Evolutionary conservation across 2,113 vertebrate species (phyloP), one percentile per base, ranked within the genome.

Genomic region (Ailurus styani): DNA sequence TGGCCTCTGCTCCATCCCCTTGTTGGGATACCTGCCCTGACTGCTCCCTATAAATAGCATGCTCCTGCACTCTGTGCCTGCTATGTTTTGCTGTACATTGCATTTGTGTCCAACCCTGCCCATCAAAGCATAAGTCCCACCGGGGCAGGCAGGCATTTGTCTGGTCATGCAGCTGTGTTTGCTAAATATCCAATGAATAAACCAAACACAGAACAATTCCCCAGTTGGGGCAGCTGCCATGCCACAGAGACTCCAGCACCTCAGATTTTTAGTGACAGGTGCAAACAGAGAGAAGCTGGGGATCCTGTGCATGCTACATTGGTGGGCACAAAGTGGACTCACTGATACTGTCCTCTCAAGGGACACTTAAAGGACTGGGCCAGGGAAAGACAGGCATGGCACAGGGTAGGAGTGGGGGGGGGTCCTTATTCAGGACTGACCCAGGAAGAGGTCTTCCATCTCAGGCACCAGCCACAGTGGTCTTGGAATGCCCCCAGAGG

Each of bases 211-310:
- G 50, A 55, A 34, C 4, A 27, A n/a, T 11, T 17, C 12, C 17
- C 60, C 12, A 3, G 7, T 5, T 64, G 77, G 57, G 0, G 6
- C 5, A 52, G 87, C 25, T n/a, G 27, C 21, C 8, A 25, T 37
- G 34, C n/a, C 37, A 3, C 0, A 45, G 47, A 14, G 18, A 27
- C 13, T 64, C 40, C 0, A 1, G 3, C 2, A 31, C 9, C 47
- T 77, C 52, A 31, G 42, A 8, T 13, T 60, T 81, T 64, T 47
- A 72, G 13, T 14, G 34, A n/a, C 34, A 20, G 25, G 45, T 10
- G 11, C 57, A 79, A 85, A 73, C 20, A 91, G 82, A 84, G 87
- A 75, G 40, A 72, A 25, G 73, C 60, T 40, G 31, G 78, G 78
- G 27, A 25, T 14, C 23, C 52, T 31, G 27, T 7, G 57, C 45